These are phyloP conservation scores for Chrysolina oricalcia DNA, from an alignment of 2,888 invertebrate genomes.

Conservation along the genomic window DNA sequence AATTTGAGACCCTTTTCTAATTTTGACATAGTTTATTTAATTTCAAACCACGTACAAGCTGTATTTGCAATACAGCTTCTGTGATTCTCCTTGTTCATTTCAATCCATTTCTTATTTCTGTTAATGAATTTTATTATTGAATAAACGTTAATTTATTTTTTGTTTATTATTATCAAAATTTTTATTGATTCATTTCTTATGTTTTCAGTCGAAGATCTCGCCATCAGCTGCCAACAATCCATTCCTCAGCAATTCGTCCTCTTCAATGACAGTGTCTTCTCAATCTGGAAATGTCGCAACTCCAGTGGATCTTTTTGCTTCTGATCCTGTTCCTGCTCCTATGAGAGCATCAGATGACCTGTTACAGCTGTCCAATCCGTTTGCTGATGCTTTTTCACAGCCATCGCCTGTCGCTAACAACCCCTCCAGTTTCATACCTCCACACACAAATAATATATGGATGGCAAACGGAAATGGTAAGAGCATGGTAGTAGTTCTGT, in stretches of 20 bases:
- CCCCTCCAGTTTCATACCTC: conserved; percentile 46
- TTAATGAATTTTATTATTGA: too few relatives aligned
- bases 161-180: too few relatives aligned
- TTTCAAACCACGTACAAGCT: too few relatives aligned
- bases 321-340: conserved; percentile 69
- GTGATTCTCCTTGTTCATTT: too few relatives aligned
- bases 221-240: conserved; percentile 87
- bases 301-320: conserved; percentile 83
- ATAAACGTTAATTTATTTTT: too few relatives aligned
- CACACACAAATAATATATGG: conserved; percentile 71
- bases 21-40: too few relatives aligned
- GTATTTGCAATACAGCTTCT: too few relatives aligned
- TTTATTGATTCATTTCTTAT: background rate
- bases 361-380: conserved; percentile 92
- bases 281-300: conserved; percentile 42
- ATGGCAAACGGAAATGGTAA: conserved; percentile 75
- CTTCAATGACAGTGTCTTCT: conserved; percentile 62
- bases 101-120: too few relatives aligned
- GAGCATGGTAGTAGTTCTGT: background rate
- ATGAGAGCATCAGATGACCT: conserved; percentile 90
- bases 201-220: conserved; percentile 81
- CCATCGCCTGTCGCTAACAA: conserved; percentile 38
- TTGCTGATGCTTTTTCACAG: conserved; percentile 79
- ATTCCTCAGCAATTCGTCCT: conserved; percentile 77
- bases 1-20: too few relatives aligned